A percentile compares a stretch with the other conserved stretches of the same genome.
Conservation (phyloP, 2,888 invertebrate genomes). For the Smittia sp. region DNA sequence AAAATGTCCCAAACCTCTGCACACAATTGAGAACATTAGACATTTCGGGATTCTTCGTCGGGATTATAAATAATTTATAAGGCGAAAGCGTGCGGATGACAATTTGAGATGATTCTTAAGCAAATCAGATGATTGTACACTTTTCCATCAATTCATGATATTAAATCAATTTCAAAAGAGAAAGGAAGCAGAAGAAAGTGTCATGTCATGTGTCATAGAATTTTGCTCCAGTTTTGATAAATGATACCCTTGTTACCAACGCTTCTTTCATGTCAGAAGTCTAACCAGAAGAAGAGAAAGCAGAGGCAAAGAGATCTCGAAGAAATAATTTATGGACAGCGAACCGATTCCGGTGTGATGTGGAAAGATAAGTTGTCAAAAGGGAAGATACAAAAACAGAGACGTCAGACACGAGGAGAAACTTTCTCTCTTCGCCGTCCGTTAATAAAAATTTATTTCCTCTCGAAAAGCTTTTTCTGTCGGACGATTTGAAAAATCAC, state of each 20-base stretch:
- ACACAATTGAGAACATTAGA: conserved; percentile 11
- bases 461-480: not conserved
- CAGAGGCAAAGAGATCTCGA: no score
- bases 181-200: conserved; percentile 1
- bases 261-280: not conserved
- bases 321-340: conserved; percentile 32
- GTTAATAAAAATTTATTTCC: not conserved
- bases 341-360: conserved; percentile 7
- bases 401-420: not conserved
- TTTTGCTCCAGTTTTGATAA: conserved; percentile 28
- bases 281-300: not conserved
- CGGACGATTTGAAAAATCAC: not conserved
- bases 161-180: conserved; percentile 28
- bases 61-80: conserved; percentile 17
- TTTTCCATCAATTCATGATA: conserved; percentile 22
- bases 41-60: not conserved
- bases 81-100: conserved; percentile 6
- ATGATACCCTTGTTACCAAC: conserved; percentile 5
- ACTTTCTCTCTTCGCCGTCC: not conserved
- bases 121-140: conserved; percentile 37
- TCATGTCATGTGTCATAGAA: conserved; percentile 34
- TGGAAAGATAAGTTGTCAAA: not conserved
- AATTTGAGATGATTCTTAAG: conserved; percentile 26
- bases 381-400: not conserved
- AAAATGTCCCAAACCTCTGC: not conserved